Evolutionary conservation across 2,888 invertebrate genomes (phyloP), one percentile per base, ranked within the genome.

Genomic region (Agrypnus murinus): DNA sequence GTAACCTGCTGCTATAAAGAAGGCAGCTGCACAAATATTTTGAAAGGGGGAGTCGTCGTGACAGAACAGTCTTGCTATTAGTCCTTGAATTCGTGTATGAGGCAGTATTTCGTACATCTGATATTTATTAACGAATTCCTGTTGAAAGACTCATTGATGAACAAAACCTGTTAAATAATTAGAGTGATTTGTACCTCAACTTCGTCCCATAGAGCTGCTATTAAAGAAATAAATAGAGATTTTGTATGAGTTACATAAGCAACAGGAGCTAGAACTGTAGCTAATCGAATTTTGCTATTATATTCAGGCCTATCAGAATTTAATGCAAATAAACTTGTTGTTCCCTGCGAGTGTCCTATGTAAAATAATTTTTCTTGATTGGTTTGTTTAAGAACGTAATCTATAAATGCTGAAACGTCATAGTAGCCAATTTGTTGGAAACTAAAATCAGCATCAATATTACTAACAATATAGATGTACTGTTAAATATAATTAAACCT

Each of bases 371-470:
- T 79, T 58, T 90, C 86, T 0, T 87, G 75, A 25, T 88, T 86
- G 0, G 88, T 88, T 0, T 94, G 92, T 1, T 81, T 78, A 0
- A 92, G 84, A n/a, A 92, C 87, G 79, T 91, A 90, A 81, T 97
- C 93, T 48, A 98, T 92, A 87, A 92, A 92, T 0, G 93, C 89
- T 0, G 96, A 95, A 38, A 97, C 80, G 83, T 97, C 97, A 74
- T 87, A 89, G 66, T 88, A 84, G 0, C 93, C 95, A 82, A 96
- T 94, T 82, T 95, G 92, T 81, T 96, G 93, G 92, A 92, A 97
- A 69, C 94, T 94, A 74, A 83, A 84, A 50, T 3, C n/a, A n/a
- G 36, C 7, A 8, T 36, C 7, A 7, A 9, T 36, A 36, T 36
- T 36, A 36, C 7, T 36, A 9, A 36, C 36, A 8, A 8, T 36